These are phyloP conservation scores for Tetrapedia diversipes DNA, from an alignment of 2,888 invertebrate genomes.

Conservation along the genomic window DNA sequence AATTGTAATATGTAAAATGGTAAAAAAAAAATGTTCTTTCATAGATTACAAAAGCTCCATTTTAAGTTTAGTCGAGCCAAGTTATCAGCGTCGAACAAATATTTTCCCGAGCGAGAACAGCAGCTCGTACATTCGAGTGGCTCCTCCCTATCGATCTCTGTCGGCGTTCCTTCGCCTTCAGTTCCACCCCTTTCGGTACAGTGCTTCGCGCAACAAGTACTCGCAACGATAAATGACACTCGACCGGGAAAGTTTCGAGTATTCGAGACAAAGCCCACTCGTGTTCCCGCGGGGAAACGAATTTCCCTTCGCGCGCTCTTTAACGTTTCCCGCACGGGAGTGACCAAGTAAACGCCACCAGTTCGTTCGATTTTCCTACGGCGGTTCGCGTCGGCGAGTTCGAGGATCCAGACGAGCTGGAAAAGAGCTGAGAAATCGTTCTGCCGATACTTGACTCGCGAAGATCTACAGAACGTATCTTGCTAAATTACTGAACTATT, in stretches of 20 bases:
- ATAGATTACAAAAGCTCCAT: neutral
- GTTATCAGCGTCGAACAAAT: neutral
- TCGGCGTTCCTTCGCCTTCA: slow-evolving; percentile 15
- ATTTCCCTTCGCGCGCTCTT: slow-evolving; percentile 17
- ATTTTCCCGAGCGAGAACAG: slow-evolving; percentile 8
- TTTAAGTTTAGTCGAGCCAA: neutral
- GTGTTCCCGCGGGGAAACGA: neutral
- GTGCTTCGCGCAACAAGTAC: slow-evolving; percentile 64
- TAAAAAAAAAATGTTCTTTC: neutral
- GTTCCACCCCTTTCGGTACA: slow-evolving; percentile 35
- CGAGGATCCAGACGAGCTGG: no score
- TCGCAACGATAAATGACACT: slow-evolving; percentile 40
- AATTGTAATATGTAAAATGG: no score
- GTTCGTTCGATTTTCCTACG: neutral
- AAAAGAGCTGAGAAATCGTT: neutral
- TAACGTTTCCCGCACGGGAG: neutral
- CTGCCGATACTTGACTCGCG: no score
- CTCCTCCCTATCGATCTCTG: slow-evolving; percentile 46
- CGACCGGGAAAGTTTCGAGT: slow-evolving; percentile 17
- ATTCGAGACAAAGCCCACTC: slow-evolving; percentile 32
- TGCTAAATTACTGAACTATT: no score
- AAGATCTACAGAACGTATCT: no score
- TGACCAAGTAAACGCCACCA: neutral
- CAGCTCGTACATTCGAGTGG: slow-evolving; percentile 2
- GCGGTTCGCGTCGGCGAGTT: neutral